phyloP scores from a whole-genome alignment of 2,797 vertebrate species.

The Furcifer pardalis region DNA sequence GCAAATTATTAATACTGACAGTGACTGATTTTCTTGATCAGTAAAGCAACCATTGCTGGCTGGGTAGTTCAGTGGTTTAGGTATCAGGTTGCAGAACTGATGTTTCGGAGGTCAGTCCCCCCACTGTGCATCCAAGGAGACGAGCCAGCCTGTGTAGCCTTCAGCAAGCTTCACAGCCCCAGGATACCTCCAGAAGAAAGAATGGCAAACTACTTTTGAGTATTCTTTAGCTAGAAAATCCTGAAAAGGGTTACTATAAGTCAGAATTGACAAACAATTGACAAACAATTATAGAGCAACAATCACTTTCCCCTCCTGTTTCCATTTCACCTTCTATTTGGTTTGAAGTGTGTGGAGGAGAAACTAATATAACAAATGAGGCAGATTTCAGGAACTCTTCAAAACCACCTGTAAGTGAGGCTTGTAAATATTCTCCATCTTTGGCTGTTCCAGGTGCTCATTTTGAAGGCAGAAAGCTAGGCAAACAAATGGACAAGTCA shows the following conservation, averaged over 20 bases:
- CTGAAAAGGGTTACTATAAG: no score
- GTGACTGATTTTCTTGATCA: conserved; percentile 45
- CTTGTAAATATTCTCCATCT: conserved; percentile 16
- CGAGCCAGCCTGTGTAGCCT: no score
- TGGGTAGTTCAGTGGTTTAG: no score
- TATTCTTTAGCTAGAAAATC: no score
- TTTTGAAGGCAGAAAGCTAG: conserved; percentile 4
- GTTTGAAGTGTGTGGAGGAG: not conserved
- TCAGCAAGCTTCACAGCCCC: no score
- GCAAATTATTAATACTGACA: conserved; percentile 7
- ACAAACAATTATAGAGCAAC: not conserved
- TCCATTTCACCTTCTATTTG: conserved; percentile 38
- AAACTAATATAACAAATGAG: conserved; percentile 34
- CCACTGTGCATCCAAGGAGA: no score
- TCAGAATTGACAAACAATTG: no score
- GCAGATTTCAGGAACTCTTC: conserved; percentile 14
- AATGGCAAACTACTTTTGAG: no score
- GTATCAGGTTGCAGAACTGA: no score
- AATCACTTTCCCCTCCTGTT: conserved; percentile 35
- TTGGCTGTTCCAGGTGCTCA: not conserved
- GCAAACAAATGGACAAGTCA: no score
- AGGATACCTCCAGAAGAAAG: no score
- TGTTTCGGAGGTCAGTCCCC: no score
- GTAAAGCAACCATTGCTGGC: not conserved
- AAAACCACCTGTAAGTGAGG: not conserved